Evolutionary conservation across 2,888 invertebrate genomes (phyloP), one percentile per base, ranked within the genome.

Genomic region (Monopis laevigella): DNA sequence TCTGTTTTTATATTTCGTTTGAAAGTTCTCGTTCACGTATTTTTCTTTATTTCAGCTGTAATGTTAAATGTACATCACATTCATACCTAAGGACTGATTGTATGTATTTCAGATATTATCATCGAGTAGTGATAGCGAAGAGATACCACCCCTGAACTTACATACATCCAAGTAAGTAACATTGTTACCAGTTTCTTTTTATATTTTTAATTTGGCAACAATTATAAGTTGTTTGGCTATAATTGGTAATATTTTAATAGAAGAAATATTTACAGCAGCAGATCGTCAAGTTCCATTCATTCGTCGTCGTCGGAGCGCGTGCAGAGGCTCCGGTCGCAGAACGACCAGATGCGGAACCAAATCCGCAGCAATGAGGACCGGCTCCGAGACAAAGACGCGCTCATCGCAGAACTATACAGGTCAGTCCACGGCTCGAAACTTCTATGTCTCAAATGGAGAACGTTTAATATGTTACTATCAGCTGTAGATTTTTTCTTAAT

Each of bases 401-500:
- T 80, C 40, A 81, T 81, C 43, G 46, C 65, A 1, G 81, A 82
- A 48, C 62, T 82, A 1, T 74, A 72, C 50, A 67, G 73, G 78
- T 75, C n/a, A n/a, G n/a, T n/a, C n/a, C n/a, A n/a, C n/a, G n/a
- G n/a, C n/a, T n/a, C n/a, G n/a, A n/a, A n/a, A n/a, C n/a, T n/a
- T n/a, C n/a, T n/a, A n/a, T n/a, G n/a, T n/a, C n/a, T n/a, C n/a
- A n/a, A n/a, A n/a, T n/a, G n/a, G n/a, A n/a, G n/a, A n/a, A n/a
- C n/a, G n/a, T n/a, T n/a, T n/a, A n/a, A n/a, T n/a, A n/a, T n/a
- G n/a, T n/a, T n/a, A n/a, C n/a, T n/a, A n/a, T n/a, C n/a, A n/a
- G n/a, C n/a, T n/a, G n/a, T n/a, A n/a, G n/a, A n/a, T n/a, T n/a
- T n/a, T n/a, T n/a, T n/a, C n/a, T n/a, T n/a, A n/a, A n/a, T n/a